Percentiles rank a stretch among this genome's conserved stretches.
Evolutionary conservation across 2,888 invertebrate genomes (phyloP).

Genomic region (Orthosia gothica): DNA sequence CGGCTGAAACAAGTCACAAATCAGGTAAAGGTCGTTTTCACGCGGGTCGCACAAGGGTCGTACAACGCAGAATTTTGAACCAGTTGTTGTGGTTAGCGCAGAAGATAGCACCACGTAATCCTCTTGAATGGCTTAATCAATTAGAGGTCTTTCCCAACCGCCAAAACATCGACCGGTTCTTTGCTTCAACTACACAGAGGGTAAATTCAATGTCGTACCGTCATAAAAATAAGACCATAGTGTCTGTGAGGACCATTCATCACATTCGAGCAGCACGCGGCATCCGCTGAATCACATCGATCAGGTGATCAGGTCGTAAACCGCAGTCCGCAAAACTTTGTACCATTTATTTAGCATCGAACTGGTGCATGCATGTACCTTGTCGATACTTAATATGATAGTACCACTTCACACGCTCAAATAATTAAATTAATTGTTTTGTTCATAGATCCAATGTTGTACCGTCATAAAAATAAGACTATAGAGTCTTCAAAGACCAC

Average conservation of each 20-base stretch:
- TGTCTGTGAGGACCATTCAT: background rate
- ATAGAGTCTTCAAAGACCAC: background rate
- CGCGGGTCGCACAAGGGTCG: no score
- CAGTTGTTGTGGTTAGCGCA: no score
- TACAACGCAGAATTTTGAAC: background rate
- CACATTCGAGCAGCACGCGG: background rate
- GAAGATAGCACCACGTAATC: no score
- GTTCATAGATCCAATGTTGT: background rate
- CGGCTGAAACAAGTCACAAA: background rate
- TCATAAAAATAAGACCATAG: background rate
- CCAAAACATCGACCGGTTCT: background rate
- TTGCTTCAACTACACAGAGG: background rate
- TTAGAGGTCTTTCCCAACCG: no score
- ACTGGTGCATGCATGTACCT: background rate
- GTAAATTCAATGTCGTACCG: background rate
- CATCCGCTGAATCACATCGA: background rate
- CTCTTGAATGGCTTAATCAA: no score
- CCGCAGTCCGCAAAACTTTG: background rate
- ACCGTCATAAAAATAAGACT: background rate
- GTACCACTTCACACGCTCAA: background rate
- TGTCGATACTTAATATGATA: background rate
- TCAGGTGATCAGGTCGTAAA: background rate
- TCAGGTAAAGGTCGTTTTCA: no score
- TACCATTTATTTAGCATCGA: background rate
- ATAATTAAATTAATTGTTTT: background rate